Conservation (phyloP, 2,113 vertebrate species). For the Oncorhynchus keta region DNA sequence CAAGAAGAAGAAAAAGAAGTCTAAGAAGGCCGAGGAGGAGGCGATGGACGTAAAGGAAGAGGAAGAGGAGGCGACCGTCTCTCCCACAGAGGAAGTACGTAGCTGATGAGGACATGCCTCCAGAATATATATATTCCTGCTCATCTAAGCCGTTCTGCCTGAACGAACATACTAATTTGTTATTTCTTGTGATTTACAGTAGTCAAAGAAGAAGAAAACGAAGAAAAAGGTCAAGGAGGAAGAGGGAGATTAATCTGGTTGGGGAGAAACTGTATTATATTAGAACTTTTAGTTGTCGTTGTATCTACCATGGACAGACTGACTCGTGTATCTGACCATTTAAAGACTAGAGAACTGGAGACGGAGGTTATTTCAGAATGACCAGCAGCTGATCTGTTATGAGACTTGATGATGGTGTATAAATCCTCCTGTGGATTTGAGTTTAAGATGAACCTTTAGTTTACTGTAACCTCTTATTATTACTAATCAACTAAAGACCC, state of each 20-base stretch:
- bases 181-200: slow-evolving; percentile 63
- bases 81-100: slow-evolving; percentile 53
- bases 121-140: background rate
- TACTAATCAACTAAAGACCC: background rate
- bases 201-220: slow-evolving; percentile 83
- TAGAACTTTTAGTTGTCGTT: no score
- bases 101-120: background rate
- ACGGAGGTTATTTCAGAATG: background rate
- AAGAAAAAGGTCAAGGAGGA: slow-evolving; percentile 67
- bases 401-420: background rate
- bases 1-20: slow-evolving; percentile 92
- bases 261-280: background rate
- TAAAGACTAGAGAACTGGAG: background rate
- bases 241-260: slow-evolving; percentile 46
- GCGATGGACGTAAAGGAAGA: slow-evolving; percentile 24
- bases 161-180: background rate
- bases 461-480: background rate
- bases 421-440: background rate
- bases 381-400: background rate
- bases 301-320: no score
- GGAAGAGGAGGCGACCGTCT: slow-evolving; percentile 18
- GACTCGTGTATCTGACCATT: background rate
- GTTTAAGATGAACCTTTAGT: background rate
- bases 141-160: background rate
- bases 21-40: slow-evolving; percentile 73